A percentile compares a stretch with the other conserved stretches of the same genome.
These are phyloP conservation scores for Pogonophryne albipinna DNA, from an alignment of 2,797 vertebrate genomes.

Conservation along the genomic window DNA sequence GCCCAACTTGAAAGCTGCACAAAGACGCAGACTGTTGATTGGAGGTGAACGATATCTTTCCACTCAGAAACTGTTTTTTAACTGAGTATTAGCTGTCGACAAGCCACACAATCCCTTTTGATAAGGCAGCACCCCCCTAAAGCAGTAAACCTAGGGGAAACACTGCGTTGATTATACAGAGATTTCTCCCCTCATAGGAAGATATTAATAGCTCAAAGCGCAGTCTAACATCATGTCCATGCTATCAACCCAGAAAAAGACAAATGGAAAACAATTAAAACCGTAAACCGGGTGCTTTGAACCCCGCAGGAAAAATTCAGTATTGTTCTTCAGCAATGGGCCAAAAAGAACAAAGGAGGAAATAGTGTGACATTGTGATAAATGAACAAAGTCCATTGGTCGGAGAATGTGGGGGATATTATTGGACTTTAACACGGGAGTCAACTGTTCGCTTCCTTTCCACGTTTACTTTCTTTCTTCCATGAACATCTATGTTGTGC, in stretches of 20 bases:
- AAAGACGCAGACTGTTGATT: constrained; percentile 29
- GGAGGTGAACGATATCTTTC: not conserved
- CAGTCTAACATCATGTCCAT: too few species aligned
- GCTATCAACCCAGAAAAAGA: too few species aligned
- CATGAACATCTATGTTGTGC: not conserved
- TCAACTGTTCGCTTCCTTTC: not conserved
- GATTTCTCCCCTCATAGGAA: not conserved
- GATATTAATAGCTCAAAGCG: too few species aligned
- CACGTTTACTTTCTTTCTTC: not conserved
- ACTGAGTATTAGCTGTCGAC: not conserved
- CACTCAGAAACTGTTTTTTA: too few species aligned
- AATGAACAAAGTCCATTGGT: not conserved
- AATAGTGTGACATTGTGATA: not conserved
- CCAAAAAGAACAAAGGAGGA: not conserved
- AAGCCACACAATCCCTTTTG: not conserved
- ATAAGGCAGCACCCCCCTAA: too few species aligned
- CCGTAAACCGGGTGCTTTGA: too few species aligned
- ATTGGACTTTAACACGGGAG: not conserved
- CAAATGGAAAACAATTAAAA: too few species aligned
- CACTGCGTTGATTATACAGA: not conserved
- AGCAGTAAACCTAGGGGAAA: too few species aligned
- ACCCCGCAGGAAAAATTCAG: too few species aligned
- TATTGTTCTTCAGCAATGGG: not conserved
- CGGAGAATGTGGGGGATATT: not conserved
- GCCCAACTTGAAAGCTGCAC: constrained; percentile 34